Evolutionary conservation across 1,140 invertebrate species (phyloP).

Genomic region (Drosophila guanche): DNA sequence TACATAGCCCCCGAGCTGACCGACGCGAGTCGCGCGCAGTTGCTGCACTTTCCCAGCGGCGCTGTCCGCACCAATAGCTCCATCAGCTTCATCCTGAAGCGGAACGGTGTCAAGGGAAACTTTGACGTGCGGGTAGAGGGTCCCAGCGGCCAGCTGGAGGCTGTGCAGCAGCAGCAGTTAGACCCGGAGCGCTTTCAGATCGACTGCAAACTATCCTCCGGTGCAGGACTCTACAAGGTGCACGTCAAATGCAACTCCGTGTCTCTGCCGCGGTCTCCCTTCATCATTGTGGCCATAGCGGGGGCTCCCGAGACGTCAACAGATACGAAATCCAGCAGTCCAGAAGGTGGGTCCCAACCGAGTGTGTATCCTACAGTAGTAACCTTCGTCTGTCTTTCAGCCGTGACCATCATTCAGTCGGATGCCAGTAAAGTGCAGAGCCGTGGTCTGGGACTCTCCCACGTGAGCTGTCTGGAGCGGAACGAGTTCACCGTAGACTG

Average conservation of each 20-base stretch:
- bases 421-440: constrained; percentile 91
- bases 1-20: constrained; percentile 79
- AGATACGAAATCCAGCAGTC: background rate
- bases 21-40: constrained; percentile 68
- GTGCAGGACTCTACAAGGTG: constrained; percentile 95
- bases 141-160: constrained; percentile 58
- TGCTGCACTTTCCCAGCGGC: constrained; percentile 78
- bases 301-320: constrained; percentile 86
- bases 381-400: background rate
- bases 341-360: constrained; percentile 17
- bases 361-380: background rate
- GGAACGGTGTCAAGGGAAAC: constrained; percentile 79
- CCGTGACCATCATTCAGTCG: constrained; percentile 89
- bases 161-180: constrained; percentile 84
- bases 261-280: constrained; percentile 94
- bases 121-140: constrained; percentile 77
- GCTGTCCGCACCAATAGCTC: constrained; percentile 62
- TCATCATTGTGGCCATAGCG: constrained; percentile 88
- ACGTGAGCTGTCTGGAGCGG: constrained; percentile 91
- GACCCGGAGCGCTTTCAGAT: constrained; percentile 92
- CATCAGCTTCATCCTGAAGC: constrained; percentile 66
- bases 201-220: constrained; percentile 90
- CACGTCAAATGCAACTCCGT: constrained; percentile 94
- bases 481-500: constrained; percentile 93
- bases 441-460: constrained; percentile 94